A percentile compares a stretch with the other conserved stretches of the same genome.
Evolutionary conservation across 2,113 vertebrate species (phyloP).

Genomic region (Puffinus mauretanicus): DNA sequence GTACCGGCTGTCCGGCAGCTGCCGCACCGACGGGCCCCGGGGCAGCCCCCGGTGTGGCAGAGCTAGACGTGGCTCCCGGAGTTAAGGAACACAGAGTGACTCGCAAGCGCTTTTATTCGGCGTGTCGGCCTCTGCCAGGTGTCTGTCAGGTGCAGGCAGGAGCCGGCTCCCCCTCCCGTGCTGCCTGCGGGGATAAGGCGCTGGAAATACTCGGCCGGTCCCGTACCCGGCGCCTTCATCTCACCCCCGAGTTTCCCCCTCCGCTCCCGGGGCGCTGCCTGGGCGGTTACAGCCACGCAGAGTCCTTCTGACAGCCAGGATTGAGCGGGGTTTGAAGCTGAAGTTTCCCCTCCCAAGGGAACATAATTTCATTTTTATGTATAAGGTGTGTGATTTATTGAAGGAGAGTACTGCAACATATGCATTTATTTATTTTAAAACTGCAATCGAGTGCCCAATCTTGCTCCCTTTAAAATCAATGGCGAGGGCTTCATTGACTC

Average conservation of each 20-base stretch:
- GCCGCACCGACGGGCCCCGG: not conserved
- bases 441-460: not conserved
- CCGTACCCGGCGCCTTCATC: not conserved
- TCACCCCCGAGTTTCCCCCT: no score
- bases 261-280: not conserved
- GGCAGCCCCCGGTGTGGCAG: not conserved
- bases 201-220: not conserved
- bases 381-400: not conserved
- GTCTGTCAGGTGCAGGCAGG: not conserved
- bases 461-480: not conserved
- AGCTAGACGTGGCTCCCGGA: not conserved
- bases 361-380: not conserved
- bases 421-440: not conserved
- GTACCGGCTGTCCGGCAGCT: not conserved
- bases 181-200: not conserved
- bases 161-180: not conserved
- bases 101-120: not conserved
- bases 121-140: not conserved
- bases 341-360: not conserved
- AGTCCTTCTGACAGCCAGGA: not conserved
- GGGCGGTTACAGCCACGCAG: not conserved
- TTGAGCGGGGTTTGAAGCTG: not conserved
- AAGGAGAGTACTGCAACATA: not conserved
- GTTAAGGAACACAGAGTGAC: rapidly evolving
- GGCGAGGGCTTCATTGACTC: not conserved